phyloP scores from a whole-genome alignment of 2,888 invertebrate genomes.

The Drosophila greeni region DNA sequence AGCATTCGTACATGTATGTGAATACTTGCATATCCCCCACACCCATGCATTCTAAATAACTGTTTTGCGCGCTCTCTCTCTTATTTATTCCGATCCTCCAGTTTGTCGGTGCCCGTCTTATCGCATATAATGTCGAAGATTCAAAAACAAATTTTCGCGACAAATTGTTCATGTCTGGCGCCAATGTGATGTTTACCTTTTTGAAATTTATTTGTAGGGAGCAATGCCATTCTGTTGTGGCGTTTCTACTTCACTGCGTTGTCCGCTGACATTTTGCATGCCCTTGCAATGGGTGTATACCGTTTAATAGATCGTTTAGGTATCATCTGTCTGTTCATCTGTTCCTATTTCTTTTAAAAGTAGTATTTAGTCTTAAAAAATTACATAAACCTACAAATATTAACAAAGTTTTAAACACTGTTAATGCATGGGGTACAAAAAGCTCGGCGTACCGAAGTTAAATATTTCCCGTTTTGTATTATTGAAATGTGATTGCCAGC shows the following conservation, averaged over 20 bases:
- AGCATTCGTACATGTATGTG: slow-evolving; percentile 26
- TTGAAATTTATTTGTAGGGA: slow-evolving; percentile 16
- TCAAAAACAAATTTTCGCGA: slow-evolving; percentile 53
- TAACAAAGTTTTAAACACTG: background rate
- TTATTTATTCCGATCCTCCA: slow-evolving; percentile 1
- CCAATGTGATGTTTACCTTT: slow-evolving; percentile 33
- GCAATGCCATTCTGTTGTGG: slow-evolving; percentile 8
- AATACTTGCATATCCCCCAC: slow-evolving; percentile 15
- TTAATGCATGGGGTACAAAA: slow-evolving; percentile 1
- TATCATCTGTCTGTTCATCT: background rate
- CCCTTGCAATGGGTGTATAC: background rate
- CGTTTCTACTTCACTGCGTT: slow-evolving; percentile 8
- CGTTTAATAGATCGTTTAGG: too few species aligned
- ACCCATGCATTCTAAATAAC: slow-evolving; percentile 12
- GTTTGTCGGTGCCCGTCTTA: slow-evolving; percentile 35
- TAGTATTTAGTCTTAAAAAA: background rate
- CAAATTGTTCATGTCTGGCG: slow-evolving; percentile 55
- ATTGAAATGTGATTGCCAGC: slow-evolving; percentile 5
- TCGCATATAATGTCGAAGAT: slow-evolving; percentile 33
- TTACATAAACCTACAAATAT: background rate
- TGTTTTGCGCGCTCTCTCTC: background rate
- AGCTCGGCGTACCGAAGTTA: background rate
- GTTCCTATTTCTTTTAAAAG: background rate
- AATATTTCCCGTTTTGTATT: slow-evolving; percentile 6
- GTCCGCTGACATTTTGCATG: slow-evolving; percentile 2